A percentile compares a stretch with the other conserved stretches of the same genome.
Evolutionary conservation across 1,140 invertebrate genomes (phyloP).

Genomic region (Dysdera silvatica): DNA sequence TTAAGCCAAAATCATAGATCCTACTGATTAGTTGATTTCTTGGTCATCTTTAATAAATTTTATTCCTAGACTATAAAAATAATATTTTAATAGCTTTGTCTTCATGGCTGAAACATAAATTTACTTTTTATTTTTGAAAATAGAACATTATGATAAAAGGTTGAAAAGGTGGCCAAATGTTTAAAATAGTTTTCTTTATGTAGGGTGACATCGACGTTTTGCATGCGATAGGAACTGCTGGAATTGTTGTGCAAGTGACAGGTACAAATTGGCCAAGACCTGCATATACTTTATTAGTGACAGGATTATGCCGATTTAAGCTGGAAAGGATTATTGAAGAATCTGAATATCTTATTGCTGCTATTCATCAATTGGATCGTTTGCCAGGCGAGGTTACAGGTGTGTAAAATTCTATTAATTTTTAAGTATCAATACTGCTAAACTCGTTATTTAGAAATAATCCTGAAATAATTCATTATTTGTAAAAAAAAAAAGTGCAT

Average conservation of each 20-base stretch:
- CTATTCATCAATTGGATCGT: slow-evolving; percentile 49
- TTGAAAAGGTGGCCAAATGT: slow-evolving; percentile 38
- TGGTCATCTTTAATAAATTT: no score
- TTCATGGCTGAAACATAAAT: no score
- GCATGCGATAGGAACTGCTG: slow-evolving; percentile 49
- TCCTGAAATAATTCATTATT: no score
- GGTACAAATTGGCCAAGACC: slow-evolving; percentile 51
- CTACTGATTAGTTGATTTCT: no score
- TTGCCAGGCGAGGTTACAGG: slow-evolving; percentile 37
- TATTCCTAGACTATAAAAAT: no score
- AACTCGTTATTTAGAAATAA: no score
- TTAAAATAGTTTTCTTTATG: slow-evolving; percentile 1
- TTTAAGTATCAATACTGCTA: no score
- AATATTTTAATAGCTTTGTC: no score
- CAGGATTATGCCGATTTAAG: slow-evolving; percentile 49
- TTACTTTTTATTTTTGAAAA: no score
- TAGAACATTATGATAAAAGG: no score
- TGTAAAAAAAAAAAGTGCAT: no score
- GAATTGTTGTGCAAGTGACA: slow-evolving; percentile 51
- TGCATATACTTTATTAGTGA: slow-evolving; percentile 50
- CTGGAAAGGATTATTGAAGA: slow-evolving; percentile 47
- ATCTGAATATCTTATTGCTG: slow-evolving; percentile 48
- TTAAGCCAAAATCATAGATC: no score
- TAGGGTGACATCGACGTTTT: slow-evolving; percentile 32
- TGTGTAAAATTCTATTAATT: slow-evolving; percentile 17